Conservation (phyloP, 2,797 vertebrate species). For the Pangasius djambal region DNA sequence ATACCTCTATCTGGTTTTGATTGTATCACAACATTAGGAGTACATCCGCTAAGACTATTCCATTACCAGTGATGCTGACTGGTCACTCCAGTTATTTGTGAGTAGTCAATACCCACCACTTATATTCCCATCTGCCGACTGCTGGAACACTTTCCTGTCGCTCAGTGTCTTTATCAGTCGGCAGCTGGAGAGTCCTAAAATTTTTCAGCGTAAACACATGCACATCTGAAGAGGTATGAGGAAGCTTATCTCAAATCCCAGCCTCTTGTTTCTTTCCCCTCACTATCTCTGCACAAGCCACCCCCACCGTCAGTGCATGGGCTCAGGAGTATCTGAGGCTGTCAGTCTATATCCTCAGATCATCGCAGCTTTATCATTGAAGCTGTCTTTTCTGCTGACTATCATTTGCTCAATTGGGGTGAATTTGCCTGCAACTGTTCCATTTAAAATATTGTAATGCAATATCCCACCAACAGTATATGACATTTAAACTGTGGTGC, state of each 20-base stretch:
- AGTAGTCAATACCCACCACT: conserved; percentile 45
- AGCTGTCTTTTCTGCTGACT: conserved; percentile 28
- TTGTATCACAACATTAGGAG: conserved; percentile 46
- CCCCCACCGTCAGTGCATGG: conserved; percentile 9
- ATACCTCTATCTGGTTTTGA: conserved; percentile 41
- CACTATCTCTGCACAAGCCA: conserved; percentile 31
- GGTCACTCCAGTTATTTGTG: conserved; percentile 39
- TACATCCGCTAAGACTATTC: conserved; percentile 41
- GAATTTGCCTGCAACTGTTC: conserved; percentile 21
- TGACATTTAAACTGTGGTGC: background rate
- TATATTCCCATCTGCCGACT: conserved; percentile 45
- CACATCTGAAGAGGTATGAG: conserved; percentile 52
- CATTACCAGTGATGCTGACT: conserved; percentile 52
- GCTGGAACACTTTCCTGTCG: conserved; percentile 45
- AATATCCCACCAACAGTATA: background rate
- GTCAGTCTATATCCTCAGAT: conserved; percentile 44
- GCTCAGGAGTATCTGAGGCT: conserved; percentile 34
- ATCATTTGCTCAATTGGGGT: conserved; percentile 17
- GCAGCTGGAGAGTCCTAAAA: conserved; percentile 55
- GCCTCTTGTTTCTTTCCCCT: conserved; percentile 57
- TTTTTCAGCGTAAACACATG: conserved; percentile 57
- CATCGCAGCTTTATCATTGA: conserved; percentile 39
- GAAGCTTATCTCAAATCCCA: conserved; percentile 60
- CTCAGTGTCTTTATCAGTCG: conserved; percentile 53
- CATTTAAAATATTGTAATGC: conserved; percentile 18